Base-by-base conservation (phyloP, 2,888 invertebrate genomes). In the Auanema sp. region DNA sequence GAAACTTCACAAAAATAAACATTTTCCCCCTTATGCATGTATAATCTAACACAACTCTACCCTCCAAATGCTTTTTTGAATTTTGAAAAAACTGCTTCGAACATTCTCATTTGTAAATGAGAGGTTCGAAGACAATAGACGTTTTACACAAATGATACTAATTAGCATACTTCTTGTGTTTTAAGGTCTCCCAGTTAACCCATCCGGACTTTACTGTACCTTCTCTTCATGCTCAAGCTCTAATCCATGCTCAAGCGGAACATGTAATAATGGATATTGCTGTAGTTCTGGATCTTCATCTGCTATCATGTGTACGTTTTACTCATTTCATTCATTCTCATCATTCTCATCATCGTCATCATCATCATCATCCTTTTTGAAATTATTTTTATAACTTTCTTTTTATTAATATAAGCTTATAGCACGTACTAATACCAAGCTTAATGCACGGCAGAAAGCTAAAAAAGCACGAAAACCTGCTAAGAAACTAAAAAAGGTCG, bases 181-280 rank as follows among this genome's bases (percentile, higher is more conserved):
- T 57, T 62, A 40, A 72, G 63, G 63, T 53, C 63, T 33, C 33
- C 33, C 33, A 33, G 33, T 33, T 33, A 33, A 33, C 61, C 58
- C 69, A 50, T 68, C 61, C 63, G 79, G 80, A 61, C 68, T 82
- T 56, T 72, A 80, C 49, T 82, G 81, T 67, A 79, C 79, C n/a
- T 81, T 74, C 73, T 69, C 77, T 50, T 75, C 75, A 54, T 81
- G 81, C 74, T 79, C 79, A 57, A 75, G 71, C 69, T 65, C 66
- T 18, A 78, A 77, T 58, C 80, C 81, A 12, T 82, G 82, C 75
- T 70, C 68, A 33, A 58, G 66, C 54, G 82, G 82, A 67, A 79
- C 76, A 58, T 82, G 82, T 65, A 81, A 81, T 77, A 80, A 81
- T 62, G 82, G 81, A 65, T 80, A 81, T 66, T 81, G 81, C 69